Base-by-base conservation (phyloP, 2,113 vertebrate species). In the Eretmodus cyanostictus region DNA sequence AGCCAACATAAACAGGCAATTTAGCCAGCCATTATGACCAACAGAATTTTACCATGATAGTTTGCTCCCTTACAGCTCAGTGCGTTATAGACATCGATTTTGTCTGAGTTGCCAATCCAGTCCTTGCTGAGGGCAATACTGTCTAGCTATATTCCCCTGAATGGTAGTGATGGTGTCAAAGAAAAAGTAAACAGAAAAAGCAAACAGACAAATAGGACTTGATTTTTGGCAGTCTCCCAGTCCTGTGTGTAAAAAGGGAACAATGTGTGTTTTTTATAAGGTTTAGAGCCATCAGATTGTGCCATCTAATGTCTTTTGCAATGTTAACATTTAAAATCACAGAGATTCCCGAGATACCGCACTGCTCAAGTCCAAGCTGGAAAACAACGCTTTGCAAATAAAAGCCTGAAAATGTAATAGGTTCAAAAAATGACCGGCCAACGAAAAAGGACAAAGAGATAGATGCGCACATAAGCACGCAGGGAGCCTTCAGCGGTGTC, bases 81-180 rank as follows among this genome's bases (percentile, higher is more conserved):
- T 88, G 90, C 76, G 87, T 84, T 87, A 80, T 78, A 91, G 83
- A 86, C 90, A 92, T 94, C 87, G 89, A 93, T 92, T 92, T 92
- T 91, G 86, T 93, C 92, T 84, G 86, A 88, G 85, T 93, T 91
- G 88, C 88, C 85, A 90, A 86, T 89, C 78, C 82, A 71, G 17
- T 66, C 38, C 29, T 87, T 90, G 92, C 94, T 92, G 36, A 88
- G 89, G 89, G 91, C 93, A 87, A 85, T 57, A 47, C 66, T 85
- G 90, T 93, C 91, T 85, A 19, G 83, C 85, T 61, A 80, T 88
- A 82, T 89, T 94, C 73, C 51, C 86, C 54, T 88, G 83, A 86
- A 94, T 82, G 55, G 59, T 57, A 83, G 57, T 87, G 83, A 94
- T 89, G 79, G 49, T 83, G 86, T 92, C 81, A 87, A 88, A 80